Base-by-base conservation (phyloP, 2,888 invertebrate species). In the Tetropium fuscum region DNA sequence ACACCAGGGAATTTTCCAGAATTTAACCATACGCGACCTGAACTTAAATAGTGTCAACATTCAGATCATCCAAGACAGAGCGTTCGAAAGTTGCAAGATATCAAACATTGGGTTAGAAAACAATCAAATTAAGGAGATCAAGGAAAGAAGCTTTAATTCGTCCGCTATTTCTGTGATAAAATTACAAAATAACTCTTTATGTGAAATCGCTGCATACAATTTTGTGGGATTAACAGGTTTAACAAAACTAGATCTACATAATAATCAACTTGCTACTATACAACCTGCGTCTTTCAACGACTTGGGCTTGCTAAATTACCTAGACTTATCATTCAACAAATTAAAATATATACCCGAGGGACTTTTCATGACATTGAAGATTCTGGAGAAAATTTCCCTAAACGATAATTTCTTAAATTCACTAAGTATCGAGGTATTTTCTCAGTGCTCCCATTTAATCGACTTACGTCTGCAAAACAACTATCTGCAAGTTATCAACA, bases 91-190 rank as follows among this genome's bases (percentile, higher is more conserved):
- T 6, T 22, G 25, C 8, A 60, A 60, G 19, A 54, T 60, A 7
- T 51, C 60, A 0, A 58, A 38, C 0, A 34, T 63, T 8, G 53
- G 44, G 2, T 6, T 63, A 11, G 54, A 51, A 16, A 51, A 58
- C 13, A 63, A 63, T 15, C 30, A 45, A 22, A 54, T 63, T 10
- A 47, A 36, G 5, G 45, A 36, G 43, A 54, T 63, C 3, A 45
- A 60, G 30, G 41, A 53, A 5, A 22, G 25, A 6, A 54, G 60
- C 30, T 63, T 63, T 30, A 63, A 60, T 27, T 60, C 60, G 3
- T 49, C 54, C 8, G 3, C 34, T 3, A 54, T 63, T 19, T 44
- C 54, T 11, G 38, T 47, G 0, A 5, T 63, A 13, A 54, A 49
- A 22, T 25, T 63, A 15, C 48, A 53, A 41, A 60, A 63, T 43